Evolutionary conservation across 2,113 vertebrate species (phyloP).

Genomic region (Athene cunicularia): DNA sequence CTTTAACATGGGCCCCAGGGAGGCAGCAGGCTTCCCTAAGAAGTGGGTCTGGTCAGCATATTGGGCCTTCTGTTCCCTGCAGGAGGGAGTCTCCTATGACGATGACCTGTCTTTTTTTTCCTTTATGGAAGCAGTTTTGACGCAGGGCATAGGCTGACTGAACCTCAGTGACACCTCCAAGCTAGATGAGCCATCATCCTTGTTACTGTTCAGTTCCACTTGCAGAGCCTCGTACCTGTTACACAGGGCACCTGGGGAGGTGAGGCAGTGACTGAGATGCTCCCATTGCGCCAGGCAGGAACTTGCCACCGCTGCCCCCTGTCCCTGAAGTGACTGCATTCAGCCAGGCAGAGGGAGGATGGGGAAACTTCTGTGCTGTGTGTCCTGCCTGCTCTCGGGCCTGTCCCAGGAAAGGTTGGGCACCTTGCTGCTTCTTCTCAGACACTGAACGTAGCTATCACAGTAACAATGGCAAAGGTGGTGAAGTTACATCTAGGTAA

Average conservation of each 20-base stretch:
- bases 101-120: neutral
- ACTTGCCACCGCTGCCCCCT: neutral
- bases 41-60: too few species aligned
- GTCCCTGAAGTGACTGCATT: neutral
- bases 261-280: neutral
- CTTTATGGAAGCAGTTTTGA: neutral
- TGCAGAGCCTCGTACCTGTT: neutral
- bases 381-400: neutral
- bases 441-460: fast-evolving
- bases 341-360: neutral
- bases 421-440: too few species aligned
- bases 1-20: neutral
- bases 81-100: neutral
- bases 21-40: too few species aligned
- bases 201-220: too few species aligned
- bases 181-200: neutral
- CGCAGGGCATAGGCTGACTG: neutral
- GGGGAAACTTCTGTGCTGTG: too few species aligned
- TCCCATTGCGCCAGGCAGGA: neutral
- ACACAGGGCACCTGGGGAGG: neutral
- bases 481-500: neutral
- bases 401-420: neutral
- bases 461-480: too few species aligned
- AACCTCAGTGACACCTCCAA: neutral
- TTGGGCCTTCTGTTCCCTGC: neutral